A percentile compares a stretch with the other conserved stretches of the same genome.
Evolutionary conservation across 2,888 invertebrate species (phyloP).

Genomic region (Gastracanthus pulcherrimus): DNA sequence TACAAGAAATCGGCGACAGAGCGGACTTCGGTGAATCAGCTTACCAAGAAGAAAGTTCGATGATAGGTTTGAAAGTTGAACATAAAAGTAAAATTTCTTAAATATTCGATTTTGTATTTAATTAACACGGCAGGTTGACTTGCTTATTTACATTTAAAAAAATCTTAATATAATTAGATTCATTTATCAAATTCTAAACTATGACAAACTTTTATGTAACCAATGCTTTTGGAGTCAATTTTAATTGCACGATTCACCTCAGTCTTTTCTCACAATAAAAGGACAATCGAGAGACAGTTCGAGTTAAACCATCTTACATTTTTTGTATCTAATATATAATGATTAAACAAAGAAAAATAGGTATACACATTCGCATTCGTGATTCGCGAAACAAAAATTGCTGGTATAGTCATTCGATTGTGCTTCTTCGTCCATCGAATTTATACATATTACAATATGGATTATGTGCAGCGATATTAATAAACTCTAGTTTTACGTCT

Average conservation of each 20-base stretch:
- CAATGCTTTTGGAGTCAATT: not conserved
- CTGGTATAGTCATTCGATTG: slow-evolving; percentile 23
- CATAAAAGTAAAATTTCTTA: not conserved
- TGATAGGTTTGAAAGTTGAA: too few species aligned
- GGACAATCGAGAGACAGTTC: slow-evolving; percentile 26
- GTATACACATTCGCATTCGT: not conserved
- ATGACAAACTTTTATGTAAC: not conserved
- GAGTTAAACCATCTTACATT: not conserved
- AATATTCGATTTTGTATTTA: not conserved
- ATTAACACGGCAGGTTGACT: not conserved
- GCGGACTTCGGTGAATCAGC: slow-evolving; percentile 29
- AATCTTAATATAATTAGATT: not conserved
- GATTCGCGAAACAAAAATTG: not conserved
- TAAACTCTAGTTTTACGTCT: slow-evolving; percentile 17
- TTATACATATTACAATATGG: slow-evolving; percentile 20
- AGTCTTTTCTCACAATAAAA: slow-evolving; percentile 12
- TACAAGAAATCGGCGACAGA: not conserved
- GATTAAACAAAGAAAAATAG: not conserved
- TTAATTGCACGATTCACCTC: slow-evolving; percentile 25
- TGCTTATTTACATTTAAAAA: not conserved
- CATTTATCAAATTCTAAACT: not conserved
- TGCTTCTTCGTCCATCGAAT: slow-evolving; percentile 10
- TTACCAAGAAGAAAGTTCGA: too few species aligned
- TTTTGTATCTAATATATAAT: not conserved
- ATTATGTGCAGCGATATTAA: slow-evolving; percentile 35